Evolutionary conservation across 2,888 invertebrate species (phyloP), one percentile per base, ranked within the genome.

Genomic region (Oxystoma pomonae): DNA sequence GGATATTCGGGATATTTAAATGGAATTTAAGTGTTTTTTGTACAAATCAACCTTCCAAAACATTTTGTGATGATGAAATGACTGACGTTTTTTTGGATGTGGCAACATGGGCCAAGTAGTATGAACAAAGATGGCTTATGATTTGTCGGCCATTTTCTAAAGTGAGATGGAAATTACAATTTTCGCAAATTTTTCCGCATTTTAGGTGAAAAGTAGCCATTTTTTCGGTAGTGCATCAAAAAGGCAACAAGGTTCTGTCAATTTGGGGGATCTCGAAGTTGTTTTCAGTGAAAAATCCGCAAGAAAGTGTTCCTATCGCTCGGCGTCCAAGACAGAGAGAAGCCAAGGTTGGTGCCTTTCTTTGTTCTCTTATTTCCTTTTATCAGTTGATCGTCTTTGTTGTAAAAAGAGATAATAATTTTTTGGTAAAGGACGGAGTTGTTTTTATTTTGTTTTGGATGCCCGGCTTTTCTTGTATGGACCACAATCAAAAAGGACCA

Each of bases 281-380:
- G 59, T 58, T 67, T 65, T 64, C 61, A 61, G 63, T 65, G 63
- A 67, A 65, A 65, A 67, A 61, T 18, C 21, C 20, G 21, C n/a
- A 7, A 63, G 17, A 66, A 68, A 64, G 57, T 53, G 55, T 51
- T 62, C 60, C 58, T 65, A 56, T 65, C 69, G 69, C 20, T 56
- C 69, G 68, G 71, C 67, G 75, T 72, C 67, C 59, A 61, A 66
- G 75, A 73, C 74, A 75, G 76, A 78, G 78, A 74, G 75, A 75
- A 78, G 78, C 74, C 75, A 75, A 78, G 77, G 77, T 77, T 76
- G 78, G 75, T 75, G 75, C 77, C 78, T 78, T 80, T 80, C 80
- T 80, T 80, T 80, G 80, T 80, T 80, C 75, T 75, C 79, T 79
- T 79, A 80, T 80, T 80, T 80, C 80, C 79, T 78, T 79, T 79